Evolutionary conservation across 2,797 vertebrate genomes (phyloP), one percentile per base, ranked within the genome.

Genomic region (Sebastes steindachneri): DNA sequence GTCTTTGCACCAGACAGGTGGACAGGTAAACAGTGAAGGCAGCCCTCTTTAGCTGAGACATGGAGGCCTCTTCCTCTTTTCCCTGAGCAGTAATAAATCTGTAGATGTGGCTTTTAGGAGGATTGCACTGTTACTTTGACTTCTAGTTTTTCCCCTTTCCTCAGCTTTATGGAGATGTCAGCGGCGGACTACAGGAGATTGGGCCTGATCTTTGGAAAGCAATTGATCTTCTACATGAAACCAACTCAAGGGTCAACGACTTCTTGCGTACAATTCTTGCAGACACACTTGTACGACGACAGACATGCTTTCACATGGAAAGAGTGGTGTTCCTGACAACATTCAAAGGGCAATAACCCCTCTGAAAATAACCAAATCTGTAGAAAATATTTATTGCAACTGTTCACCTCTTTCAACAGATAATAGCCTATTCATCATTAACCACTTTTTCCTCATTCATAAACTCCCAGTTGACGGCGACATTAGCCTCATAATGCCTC

Each of bases 121-220:
- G 86, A 91, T 91, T 91, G 82, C 63, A 57, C 82, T 80, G 77
- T 86, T 88, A 76, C 77, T 90, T 84, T 80, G 77, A 86, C 79
- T 88, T 48, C 67, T 80, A 79, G 67, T 67, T 80, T 78, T 82
- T 88, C 77, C 69, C 65, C 74, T 83, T 81, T 82, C 68, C 64
- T 88, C 75, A 85, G 75, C 75, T 92, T 94, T 91, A 93, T 93
- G 84, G 80, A 85, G 88, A 89, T 68, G 80, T 92, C 88, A 83
- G 66, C 14, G 35, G 68, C 21, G n/a, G 85, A 75, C 80, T 75
- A 70, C 45, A 74, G 77, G 75, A 90, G 80, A 87, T 82, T 82
- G 57, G 45, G 25, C 25, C 63, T 77, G 33, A 83, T 92, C 72
- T 88, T 77, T 4, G 59, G 68, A 85, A 92, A 90, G 83, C 66